Evolutionary conservation across 2,888 invertebrate genomes (phyloP).

Genomic region (Eupelmus urozonus): DNA sequence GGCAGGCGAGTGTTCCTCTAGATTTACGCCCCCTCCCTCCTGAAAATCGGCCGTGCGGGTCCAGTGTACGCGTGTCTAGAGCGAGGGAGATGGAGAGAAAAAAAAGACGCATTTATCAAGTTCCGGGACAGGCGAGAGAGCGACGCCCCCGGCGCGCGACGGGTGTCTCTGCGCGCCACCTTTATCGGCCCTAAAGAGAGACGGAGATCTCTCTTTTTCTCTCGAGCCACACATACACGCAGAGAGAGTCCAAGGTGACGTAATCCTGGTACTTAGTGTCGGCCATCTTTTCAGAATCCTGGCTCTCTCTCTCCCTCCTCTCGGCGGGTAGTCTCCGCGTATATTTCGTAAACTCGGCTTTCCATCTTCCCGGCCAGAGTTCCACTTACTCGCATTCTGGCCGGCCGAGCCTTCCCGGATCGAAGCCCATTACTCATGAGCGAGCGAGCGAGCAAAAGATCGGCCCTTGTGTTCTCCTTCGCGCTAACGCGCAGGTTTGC

Average conservation of each 20-base stretch:
- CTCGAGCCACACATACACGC: not conserved
- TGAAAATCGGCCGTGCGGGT: not conserved
- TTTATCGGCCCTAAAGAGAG: constrained; percentile 30
- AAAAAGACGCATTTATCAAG: constrained; percentile 52
- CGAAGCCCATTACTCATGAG: constrained; percentile 53
- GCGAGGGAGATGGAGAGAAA: constrained; percentile 5
- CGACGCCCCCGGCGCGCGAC: constrained; percentile 58
- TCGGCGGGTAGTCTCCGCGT: constrained; percentile 63
- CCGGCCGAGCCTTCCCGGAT: constrained; percentile 47
- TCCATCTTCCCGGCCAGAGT: constrained; percentile 50
- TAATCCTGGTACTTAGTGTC: constrained; percentile 69
- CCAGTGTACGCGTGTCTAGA: not conserved
- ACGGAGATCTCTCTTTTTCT: constrained; percentile 28
- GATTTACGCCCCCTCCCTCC: not conserved
- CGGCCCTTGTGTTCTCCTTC: constrained; percentile 18
- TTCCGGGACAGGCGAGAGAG: constrained; percentile 36
- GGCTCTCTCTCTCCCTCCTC: constrained; percentile 66
- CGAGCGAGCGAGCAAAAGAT: constrained; percentile 31
- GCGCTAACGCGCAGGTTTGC: not conserved
- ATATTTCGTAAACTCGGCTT: constrained; percentile 57
- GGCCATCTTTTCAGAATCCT: constrained; percentile 66
- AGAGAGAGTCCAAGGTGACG: constrained; percentile 63
- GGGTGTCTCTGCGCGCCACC: constrained; percentile 50
- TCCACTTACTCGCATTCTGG: constrained; percentile 56
- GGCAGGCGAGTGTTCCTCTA: not conserved